phyloP scores from a whole-genome alignment of 1,140 invertebrate species.

The Drosophila triauraria region DNA sequence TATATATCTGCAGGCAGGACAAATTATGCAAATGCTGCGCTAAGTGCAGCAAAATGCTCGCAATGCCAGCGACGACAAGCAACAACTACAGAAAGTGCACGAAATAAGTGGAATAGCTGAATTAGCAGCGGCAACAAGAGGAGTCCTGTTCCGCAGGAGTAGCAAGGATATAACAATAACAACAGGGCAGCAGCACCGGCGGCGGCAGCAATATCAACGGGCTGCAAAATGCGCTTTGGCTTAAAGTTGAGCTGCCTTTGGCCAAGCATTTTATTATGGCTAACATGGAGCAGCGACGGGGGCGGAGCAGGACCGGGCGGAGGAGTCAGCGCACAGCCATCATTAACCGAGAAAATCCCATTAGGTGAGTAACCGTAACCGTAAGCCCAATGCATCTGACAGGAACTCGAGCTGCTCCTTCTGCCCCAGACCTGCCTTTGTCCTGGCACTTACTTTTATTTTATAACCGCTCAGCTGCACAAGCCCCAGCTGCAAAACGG shows the following conservation, averaged over 20 bases:
- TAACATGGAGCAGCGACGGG: constrained; percentile 56
- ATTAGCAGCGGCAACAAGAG: constrained; percentile 28
- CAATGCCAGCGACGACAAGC: constrained; percentile 59
- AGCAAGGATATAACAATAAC: constrained; percentile 36
- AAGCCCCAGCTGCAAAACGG: constrained; percentile 20
- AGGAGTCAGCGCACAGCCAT: constrained; percentile 71
- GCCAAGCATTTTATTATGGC: constrained; percentile 74
- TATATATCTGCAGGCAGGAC: constrained; percentile 36
- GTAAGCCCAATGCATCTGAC: constrained; percentile 50
- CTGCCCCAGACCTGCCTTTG: constrained; percentile 25
- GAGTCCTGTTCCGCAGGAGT: constrained; percentile 24
- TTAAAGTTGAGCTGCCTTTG: constrained; percentile 69
- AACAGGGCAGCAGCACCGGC: constrained; percentile 10
- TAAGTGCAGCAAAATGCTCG: constrained; percentile 68
- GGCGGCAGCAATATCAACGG: constrained; percentile 37
- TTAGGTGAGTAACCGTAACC: constrained; percentile 79
- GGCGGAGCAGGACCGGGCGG: constrained; percentile 14
- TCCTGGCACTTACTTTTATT: constrained; percentile 35
- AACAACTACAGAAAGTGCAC: constrained; percentile 20
- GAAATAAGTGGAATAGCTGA: constrained; percentile 40
- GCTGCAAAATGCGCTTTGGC: constrained; percentile 74
- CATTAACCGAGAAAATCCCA: constrained; percentile 85
- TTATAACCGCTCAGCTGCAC: constrained; percentile 48
- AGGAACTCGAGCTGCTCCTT: constrained; percentile 13
- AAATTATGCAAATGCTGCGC: constrained; percentile 65